phyloP scores from a whole-genome alignment of 1,140 invertebrate genomes.

The Cataglyphis hispanica region DNA sequence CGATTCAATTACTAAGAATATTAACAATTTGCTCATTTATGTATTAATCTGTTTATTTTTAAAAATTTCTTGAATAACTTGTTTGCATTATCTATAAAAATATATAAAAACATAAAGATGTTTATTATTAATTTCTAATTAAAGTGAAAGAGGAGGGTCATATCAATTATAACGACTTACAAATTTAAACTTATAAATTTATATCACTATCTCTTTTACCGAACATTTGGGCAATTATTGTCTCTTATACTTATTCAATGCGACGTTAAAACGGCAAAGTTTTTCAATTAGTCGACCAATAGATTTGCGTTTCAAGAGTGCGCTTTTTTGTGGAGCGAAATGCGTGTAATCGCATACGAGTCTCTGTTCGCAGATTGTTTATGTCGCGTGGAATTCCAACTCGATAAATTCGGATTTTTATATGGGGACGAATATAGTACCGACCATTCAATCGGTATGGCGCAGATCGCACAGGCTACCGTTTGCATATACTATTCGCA shows the following conservation, averaged over 20 bases:
- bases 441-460: constrained; percentile 73
- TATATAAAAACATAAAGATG: neutral
- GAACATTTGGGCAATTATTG: constrained; percentile 67
- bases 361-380: constrained; percentile 67
- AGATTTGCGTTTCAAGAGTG: constrained; percentile 52
- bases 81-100: neutral
- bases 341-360: constrained; percentile 47
- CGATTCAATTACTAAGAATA: neutral
- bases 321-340: constrained; percentile 20
- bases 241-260: constrained; percentile 25
- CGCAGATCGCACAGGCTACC: constrained; percentile 61
- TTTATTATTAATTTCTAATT: neutral
- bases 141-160: neutral
- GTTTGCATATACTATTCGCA: constrained; percentile 37
- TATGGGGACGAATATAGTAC: constrained; percentile 77
- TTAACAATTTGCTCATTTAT: too few relatives aligned
- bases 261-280: neutral
- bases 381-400: constrained; percentile 70
- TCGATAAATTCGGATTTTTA: constrained; percentile 80
- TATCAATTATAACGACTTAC: neutral
- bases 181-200: neutral
- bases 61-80: neutral
- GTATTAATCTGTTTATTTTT: neutral
- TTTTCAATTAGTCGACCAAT: constrained; percentile 71
- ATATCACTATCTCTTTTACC: neutral